These are phyloP conservation scores for Astropecten irregularis DNA, from an alignment of 53 echinoderm and acorn worm genomes.

Conservation along the genomic window DNA sequence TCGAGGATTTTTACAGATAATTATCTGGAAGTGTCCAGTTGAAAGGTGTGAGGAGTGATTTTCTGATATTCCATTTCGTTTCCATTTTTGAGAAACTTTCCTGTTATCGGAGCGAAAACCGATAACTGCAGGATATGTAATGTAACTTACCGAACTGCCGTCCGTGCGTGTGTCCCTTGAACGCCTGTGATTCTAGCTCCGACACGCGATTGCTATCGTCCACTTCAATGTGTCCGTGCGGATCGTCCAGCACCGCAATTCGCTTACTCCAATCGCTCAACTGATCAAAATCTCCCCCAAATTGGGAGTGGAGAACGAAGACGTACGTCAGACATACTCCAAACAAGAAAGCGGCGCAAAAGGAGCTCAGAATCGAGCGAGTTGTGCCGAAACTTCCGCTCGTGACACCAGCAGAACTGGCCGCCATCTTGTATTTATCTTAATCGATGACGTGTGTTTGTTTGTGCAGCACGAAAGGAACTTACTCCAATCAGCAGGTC, in stretches of 20 bases:
- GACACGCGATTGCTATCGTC: conserved; percentile 69
- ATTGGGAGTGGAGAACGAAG: conserved; percentile 44
- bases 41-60: no score
- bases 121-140: no score
- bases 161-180: conserved; percentile 48
- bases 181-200: conserved; percentile 32
- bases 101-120: no score
- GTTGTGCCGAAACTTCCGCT: conserved; percentile 11
- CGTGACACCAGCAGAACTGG: neutral
- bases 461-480: neutral
- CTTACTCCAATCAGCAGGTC: no score
- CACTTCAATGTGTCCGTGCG: conserved; percentile 67
- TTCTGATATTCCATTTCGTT: no score
- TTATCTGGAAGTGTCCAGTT: no score
- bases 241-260: conserved; percentile 30
- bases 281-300: neutral
- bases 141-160: conserved; percentile 63
- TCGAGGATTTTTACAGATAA: no score
- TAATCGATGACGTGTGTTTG: neutral
- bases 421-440: conserved; percentile 41
- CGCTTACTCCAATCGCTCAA: conserved; percentile 6
- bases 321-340: conserved; percentile 61
- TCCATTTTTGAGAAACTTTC: no score
- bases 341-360: conserved; percentile 62
- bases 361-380: conserved; percentile 35